Evolutionary conservation across 2,797 vertebrate genomes (phyloP).

Genomic region (Poecilia wingei): DNA sequence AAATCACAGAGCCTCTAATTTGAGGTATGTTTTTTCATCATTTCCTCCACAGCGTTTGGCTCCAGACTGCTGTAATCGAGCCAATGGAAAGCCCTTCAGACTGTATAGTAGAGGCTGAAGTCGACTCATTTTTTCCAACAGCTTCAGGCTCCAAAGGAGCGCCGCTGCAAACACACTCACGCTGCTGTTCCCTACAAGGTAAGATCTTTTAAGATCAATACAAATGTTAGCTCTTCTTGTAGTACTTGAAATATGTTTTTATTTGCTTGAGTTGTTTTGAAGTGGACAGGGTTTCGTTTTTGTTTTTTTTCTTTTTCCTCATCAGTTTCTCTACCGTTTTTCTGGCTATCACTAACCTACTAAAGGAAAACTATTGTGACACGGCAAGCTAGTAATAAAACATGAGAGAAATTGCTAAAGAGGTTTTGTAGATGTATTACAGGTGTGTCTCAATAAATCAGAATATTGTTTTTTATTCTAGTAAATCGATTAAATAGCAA

Average conservation of each 20-base stretch:
- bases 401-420: neutral
- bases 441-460: neutral
- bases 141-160: constrained; percentile 53
- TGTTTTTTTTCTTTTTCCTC: neutral
- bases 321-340: neutral
- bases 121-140: constrained; percentile 76
- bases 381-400: neutral
- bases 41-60: constrained; percentile 21
- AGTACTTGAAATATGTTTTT: neutral
- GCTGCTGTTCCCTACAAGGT: constrained; percentile 50
- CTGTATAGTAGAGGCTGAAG: constrained; percentile 47
- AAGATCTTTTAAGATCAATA: constrained; percentile 16
- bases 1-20: neutral
- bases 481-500: neutral
- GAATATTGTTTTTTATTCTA: neutral
- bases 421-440: neutral
- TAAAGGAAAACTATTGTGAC: neutral
- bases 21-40: constrained; percentile 4
- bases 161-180: constrained; percentile 11
- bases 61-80: constrained; percentile 34
- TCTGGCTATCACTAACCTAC: neutral
- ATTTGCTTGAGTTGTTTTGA: neutral
- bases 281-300: neutral
- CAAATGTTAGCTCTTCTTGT: no score
- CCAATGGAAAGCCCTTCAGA: constrained; percentile 54